A percentile compares a stretch with the other conserved stretches of the same genome.
phyloP scores from a whole-genome alignment of 35 echinoderm and acorn worm species.

The Heliocidaris erythrogramma region DNA sequence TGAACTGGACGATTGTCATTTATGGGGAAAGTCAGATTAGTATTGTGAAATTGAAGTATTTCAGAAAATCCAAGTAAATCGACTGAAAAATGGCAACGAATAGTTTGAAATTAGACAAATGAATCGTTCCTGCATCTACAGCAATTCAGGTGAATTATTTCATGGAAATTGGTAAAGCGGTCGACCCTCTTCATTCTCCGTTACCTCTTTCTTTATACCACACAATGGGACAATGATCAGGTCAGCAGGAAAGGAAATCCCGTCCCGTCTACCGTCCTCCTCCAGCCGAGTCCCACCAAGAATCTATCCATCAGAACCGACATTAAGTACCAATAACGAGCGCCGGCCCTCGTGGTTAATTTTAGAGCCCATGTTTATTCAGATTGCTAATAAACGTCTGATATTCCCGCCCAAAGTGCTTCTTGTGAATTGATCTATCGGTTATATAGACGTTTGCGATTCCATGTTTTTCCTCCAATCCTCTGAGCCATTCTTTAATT shows the following conservation, averaged over 20 bases:
- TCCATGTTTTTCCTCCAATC: not conserved
- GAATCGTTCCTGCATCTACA: not conserved
- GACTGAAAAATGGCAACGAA: too few relatives aligned
- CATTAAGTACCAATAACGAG: constrained; percentile 2
- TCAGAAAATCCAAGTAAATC: too few relatives aligned
- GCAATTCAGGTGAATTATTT: not conserved
- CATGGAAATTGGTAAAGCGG: not conserved
- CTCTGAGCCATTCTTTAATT: not conserved
- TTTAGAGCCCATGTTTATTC: not conserved
- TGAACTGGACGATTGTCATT: too few relatives aligned
- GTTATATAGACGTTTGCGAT: not conserved
- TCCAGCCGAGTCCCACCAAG: not conserved
- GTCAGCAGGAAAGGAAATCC: not conserved
- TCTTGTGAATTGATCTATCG: constrained; percentile 1
- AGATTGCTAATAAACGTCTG: not conserved
- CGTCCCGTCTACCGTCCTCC: not conserved
- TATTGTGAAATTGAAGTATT: too few relatives aligned
- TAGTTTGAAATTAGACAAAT: too few relatives aligned
- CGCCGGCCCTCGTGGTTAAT: not conserved
- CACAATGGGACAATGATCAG: not conserved
- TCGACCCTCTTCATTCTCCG: too few relatives aligned
- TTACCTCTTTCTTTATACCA: not conserved
- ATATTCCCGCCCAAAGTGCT: not conserved
- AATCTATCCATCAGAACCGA: not conserved
- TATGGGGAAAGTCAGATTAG: too few relatives aligned